These are phyloP conservation scores for Dryas iulia DNA, from an alignment of 1,140 invertebrate genomes.

Conservation along the genomic window DNA sequence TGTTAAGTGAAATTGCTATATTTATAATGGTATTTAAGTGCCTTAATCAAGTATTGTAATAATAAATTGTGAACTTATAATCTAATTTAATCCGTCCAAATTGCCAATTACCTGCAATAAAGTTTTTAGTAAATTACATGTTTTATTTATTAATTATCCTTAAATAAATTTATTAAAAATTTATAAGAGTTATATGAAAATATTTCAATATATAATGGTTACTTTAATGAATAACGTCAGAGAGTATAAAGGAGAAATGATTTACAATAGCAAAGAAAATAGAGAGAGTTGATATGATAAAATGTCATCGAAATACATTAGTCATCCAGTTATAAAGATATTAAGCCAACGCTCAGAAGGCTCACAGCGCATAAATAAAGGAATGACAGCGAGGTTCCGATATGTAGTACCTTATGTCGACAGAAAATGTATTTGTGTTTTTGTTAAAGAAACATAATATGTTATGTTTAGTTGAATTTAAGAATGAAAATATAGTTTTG, in stretches of 20 bases:
- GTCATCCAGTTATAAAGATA: conserved; percentile 25
- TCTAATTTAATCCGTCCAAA: conserved; percentile 60
- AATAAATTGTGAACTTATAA: conserved; percentile 48
- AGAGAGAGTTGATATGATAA: not conserved
- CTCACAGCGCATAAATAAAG: conserved; percentile 18
- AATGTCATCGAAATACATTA: conserved; percentile 25
- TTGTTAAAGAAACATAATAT: not conserved
- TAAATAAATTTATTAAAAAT: not conserved
- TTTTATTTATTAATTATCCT: conserved; percentile 45
- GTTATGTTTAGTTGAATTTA: not conserved
- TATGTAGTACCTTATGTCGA: conserved; percentile 1
- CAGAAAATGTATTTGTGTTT: conserved; percentile 11
- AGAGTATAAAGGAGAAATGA: not conserved
- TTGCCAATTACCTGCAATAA: conserved; percentile 72
- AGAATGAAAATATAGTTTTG: not conserved
- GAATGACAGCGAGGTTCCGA: conserved; percentile 14
- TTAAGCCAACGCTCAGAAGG: conserved; percentile 9
- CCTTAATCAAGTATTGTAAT: conserved; percentile 58
- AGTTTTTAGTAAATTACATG: conserved; percentile 51
- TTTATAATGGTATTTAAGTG: conserved; percentile 51
- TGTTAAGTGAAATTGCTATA: conserved; percentile 51
- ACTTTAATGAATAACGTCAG: too few relatives aligned
- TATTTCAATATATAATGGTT: too few relatives aligned
- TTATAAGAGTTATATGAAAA: too few relatives aligned
- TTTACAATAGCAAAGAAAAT: not conserved